Evolutionary conservation across 2,113 vertebrate genomes (phyloP).

Genomic region (Ptilorrhoa leucosticta): DNA sequence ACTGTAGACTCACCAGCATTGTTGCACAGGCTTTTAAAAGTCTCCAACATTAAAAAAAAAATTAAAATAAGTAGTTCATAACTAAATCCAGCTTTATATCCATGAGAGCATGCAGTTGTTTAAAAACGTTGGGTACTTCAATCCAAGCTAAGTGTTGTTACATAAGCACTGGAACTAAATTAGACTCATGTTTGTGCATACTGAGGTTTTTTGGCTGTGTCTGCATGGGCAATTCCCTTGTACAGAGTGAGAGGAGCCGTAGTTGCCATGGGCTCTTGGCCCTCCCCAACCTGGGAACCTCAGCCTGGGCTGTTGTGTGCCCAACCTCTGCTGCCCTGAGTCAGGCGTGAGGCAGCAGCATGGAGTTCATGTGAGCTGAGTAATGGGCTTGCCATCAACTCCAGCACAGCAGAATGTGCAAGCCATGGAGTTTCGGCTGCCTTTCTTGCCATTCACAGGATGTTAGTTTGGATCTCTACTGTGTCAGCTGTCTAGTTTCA

Average conservation of each 20-base stretch:
- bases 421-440: neutral
- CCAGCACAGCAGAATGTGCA: neutral
- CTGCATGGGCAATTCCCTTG: neutral
- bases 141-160: neutral
- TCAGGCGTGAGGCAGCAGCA: neutral
- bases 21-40: neutral
- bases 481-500: neutral
- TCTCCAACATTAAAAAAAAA: neutral
- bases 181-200: neutral
- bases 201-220: neutral
- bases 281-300: neutral
- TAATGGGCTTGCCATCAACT: neutral
- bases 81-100: neutral
- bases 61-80: neutral
- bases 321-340: neutral
- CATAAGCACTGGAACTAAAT: neutral
- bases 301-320: neutral
- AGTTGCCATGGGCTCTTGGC: neutral
- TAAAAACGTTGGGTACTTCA: neutral
- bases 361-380: neutral
- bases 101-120: neutral
- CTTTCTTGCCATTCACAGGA: neutral
- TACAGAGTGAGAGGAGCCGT: accelerated
- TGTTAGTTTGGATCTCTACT: neutral
- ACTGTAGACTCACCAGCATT: neutral